These are phyloP conservation scores for Idaea aversata DNA, from an alignment of 2,888 invertebrate species.

Conservation along the genomic window DNA sequence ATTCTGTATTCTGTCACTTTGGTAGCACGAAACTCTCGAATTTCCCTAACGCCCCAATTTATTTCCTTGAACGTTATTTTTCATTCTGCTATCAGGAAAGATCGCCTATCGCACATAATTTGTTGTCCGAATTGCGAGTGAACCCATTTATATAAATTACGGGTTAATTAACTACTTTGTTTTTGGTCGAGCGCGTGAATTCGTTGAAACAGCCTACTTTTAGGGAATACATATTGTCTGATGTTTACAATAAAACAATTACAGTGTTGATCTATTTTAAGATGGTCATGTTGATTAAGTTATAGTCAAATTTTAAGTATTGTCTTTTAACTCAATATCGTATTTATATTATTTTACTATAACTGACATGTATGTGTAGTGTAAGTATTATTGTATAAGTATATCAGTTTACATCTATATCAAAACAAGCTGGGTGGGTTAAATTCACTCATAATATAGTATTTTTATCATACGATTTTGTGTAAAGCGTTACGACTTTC, in stretches of 20 bases:
- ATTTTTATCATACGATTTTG: background rate
- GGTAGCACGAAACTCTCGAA: conserved; percentile 26
- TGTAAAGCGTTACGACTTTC: background rate
- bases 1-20: conserved; percentile 34
- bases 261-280: conserved; percentile 35
- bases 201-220: conserved; percentile 56
- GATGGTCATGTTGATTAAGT: conserved; percentile 13
- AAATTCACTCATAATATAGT: background rate
- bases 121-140: conserved; percentile 61
- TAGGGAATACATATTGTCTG: conserved; percentile 42
- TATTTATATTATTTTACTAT: too few species aligned
- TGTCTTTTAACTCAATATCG: too few species aligned
- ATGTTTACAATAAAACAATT: conserved; percentile 53
- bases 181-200: conserved; percentile 59
- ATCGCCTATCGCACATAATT: conserved; percentile 63
- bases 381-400: too few species aligned
- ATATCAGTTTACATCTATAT: too few species aligned
- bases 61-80: conserved; percentile 42
- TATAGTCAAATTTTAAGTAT: background rate
- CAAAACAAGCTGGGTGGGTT: too few species aligned
- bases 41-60: conserved; percentile 29
- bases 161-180: conserved; percentile 68
- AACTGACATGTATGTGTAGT: too few species aligned
- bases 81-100: conserved; percentile 43
- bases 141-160: conserved; percentile 69